Evolutionary conservation across 2,888 invertebrate genomes (phyloP).

Genomic region (Gnatocerus cornutus): DNA sequence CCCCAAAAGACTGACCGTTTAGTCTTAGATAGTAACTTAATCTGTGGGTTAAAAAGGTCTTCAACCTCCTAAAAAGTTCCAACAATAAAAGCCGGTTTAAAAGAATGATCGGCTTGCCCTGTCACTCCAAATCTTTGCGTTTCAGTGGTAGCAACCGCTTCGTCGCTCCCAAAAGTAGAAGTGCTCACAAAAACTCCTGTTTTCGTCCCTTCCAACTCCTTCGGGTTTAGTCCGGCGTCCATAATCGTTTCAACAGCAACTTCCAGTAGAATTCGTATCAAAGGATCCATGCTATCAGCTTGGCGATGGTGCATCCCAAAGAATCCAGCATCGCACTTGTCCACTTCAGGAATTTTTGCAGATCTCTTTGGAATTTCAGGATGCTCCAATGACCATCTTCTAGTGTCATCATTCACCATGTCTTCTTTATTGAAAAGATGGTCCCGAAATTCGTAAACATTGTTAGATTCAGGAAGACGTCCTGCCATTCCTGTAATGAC

Average conservation of each 20-base stretch:
- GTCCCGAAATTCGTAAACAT: no score
- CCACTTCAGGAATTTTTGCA: no score
- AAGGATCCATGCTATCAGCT: conserved; percentile 74
- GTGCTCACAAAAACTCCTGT: conserved; percentile 89
- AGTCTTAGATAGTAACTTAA: conserved; percentile 90
- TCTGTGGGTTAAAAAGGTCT: conserved; percentile 82
- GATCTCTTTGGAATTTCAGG: conserved; percentile 74
- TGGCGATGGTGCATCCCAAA: conserved; percentile 77
- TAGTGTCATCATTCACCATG: conserved; percentile 88
- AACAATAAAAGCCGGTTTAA: no score
- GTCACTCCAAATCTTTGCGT: neutral
- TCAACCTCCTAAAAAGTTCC: conserved; percentile 78
- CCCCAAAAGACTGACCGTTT: conserved; percentile 90
- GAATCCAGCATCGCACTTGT: conserved; percentile 74
- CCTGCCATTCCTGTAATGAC: conserved; percentile 81
- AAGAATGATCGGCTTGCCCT: conserved; percentile 69
- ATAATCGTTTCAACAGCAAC: conserved; percentile 76
- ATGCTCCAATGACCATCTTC: conserved; percentile 84
- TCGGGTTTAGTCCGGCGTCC: conserved; percentile 80
- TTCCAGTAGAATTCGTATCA: conserved; percentile 76
- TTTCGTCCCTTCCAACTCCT: conserved; percentile 79
- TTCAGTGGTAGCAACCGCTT: neutral
- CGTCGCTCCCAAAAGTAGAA: conserved; percentile 78
- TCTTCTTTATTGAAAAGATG: no score
- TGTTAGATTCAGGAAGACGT: no score